These are phyloP conservation scores for Meles meles DNA, from an alignment of 2,113 vertebrate genomes.

Conservation along the genomic window DNA sequence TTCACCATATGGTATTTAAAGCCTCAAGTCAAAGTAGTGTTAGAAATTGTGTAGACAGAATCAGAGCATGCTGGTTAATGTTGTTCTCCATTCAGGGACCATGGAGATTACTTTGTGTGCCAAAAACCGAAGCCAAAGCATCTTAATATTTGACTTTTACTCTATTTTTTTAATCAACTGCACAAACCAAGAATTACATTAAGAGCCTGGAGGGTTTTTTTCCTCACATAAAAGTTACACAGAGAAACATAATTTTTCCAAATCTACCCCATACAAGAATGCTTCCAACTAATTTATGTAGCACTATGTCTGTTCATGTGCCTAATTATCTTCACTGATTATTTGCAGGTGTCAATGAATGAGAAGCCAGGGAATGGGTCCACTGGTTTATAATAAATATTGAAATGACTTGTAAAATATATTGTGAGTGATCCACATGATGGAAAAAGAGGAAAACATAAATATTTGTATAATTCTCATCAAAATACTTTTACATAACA, in stretches of 20 bases:
- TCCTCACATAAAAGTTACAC: conserved; percentile 57
- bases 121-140: conserved; percentile 77
- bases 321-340: conserved; percentile 71
- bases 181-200: conserved; percentile 74
- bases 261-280: conserved; percentile 49
- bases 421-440: background rate
- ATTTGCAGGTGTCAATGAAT: conserved; percentile 69
- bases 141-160: conserved; percentile 79
- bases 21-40: conserved; percentile 70
- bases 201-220: conserved; percentile 56
- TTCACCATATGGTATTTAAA: conserved; percentile 70
- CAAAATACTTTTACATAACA: conserved; percentile 53
- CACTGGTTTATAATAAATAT: conserved; percentile 63
- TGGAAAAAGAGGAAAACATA: background rate
- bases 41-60: conserved; percentile 73
- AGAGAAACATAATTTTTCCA: conserved; percentile 66
- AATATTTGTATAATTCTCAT: conserved; percentile 40
- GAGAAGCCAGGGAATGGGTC: conserved; percentile 55
- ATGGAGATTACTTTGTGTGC: conserved; percentile 44
- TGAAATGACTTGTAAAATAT: conserved; percentile 69
- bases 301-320: conserved; percentile 63
- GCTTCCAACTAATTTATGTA: conserved; percentile 61
- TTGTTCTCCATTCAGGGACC: conserved; percentile 73
- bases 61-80: conserved; percentile 77
- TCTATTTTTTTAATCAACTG: conserved; percentile 72